Base-by-base conservation (phyloP, 2,113 vertebrate genomes). In the Hippocampus zosterae region DNA sequence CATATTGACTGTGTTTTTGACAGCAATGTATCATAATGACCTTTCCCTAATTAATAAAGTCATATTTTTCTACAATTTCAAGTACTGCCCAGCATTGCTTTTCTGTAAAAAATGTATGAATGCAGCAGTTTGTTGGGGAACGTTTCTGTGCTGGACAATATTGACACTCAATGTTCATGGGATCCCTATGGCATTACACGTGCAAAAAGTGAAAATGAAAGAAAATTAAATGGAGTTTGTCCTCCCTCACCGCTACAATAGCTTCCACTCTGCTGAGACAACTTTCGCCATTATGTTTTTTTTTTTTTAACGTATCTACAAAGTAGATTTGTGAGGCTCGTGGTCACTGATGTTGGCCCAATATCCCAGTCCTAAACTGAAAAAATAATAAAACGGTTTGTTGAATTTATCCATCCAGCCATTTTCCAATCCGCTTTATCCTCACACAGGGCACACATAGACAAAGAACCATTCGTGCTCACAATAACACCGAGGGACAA, bases 41-140 rank as follows among this genome's bases (percentile, higher is more conserved):
- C 92, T 96, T 95, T 95, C 93, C 95, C 93, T 94, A 95, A 64
- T 94, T 91, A 98, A 98, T 98, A 98, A 94, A 92, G 94, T 93
- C 87, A 90, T 99, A 99, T 99, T 99, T 99, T 99, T 98, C 92
- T 98, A 99, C 82, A 78, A 79, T 42, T 50, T 48, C 23, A 15
- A 67, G 69, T 55, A 60, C 67, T 27, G 0, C 16, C 5, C 29
- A 25, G 52, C 11, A 29, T 25, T 12, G n/a, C 21, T 11, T 55
- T 55, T 55, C 19, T 52, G 21, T 55, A n/a, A 55, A 55, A 21
- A 23, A 2, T 23, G 8, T 53, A n/a, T n/a, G 21, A n/a, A n/a
- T 50, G 52, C 21, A n/a, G 18, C 48, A 50, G 48, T 50, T 50
- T n/a, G 5, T 21, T 23, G 3, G 8, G 5, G 46, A 2, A 3